These are phyloP conservation scores for Synchiropus splendidus DNA, from an alignment of 2,113 vertebrate species.

Conservation along the genomic window DNA sequence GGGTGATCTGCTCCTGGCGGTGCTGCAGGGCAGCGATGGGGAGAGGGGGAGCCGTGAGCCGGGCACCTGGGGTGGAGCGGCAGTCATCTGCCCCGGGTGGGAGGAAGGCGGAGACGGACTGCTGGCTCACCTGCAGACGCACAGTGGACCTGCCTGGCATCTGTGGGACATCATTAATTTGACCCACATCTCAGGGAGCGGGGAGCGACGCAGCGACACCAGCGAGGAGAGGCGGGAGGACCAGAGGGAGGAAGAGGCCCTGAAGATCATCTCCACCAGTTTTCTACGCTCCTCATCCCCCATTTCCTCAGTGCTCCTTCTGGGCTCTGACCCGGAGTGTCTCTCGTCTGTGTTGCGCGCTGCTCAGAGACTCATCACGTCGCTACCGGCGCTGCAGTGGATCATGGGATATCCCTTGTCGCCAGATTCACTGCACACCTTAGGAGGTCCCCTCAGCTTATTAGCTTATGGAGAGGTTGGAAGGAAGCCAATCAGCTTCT, in stretches of 20 bases:
- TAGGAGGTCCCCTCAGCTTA: slow-evolving; percentile 78
- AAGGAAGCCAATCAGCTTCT: slow-evolving; percentile 75
- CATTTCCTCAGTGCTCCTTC: slow-evolving; percentile 69
- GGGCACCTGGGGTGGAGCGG: slow-evolving; percentile 50
- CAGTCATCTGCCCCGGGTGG: slow-evolving; percentile 58
- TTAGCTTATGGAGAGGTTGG: slow-evolving; percentile 81
- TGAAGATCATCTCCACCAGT: slow-evolving; percentile 56
- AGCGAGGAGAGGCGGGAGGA: slow-evolving; percentile 53
- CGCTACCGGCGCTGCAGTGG: slow-evolving; percentile 74
- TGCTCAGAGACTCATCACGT: slow-evolving; percentile 60
- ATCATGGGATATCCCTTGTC: slow-evolving; percentile 82
- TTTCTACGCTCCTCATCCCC: slow-evolving; percentile 55
- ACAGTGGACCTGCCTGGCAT: slow-evolving; percentile 42
- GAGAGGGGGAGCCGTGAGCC: slow-evolving; percentile 57
- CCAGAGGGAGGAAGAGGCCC: slow-evolving; percentile 56
- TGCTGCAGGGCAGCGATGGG: slow-evolving; percentile 69
- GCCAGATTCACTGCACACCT: slow-evolving; percentile 68
- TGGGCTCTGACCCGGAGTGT: slow-evolving; percentile 71
- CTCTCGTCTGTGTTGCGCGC: slow-evolving; percentile 65
- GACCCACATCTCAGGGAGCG: slow-evolving; percentile 26
- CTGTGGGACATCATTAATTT: slow-evolving; percentile 64
- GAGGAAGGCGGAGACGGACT: slow-evolving; percentile 61
- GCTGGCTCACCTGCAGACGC: slow-evolving; percentile 57
- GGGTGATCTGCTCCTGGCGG: slow-evolving; percentile 69
- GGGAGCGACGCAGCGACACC: slow-evolving; percentile 29